Conservation (phyloP, 92 coral and sea anemone species). For the Umimayanthus chanpuru region DNA sequence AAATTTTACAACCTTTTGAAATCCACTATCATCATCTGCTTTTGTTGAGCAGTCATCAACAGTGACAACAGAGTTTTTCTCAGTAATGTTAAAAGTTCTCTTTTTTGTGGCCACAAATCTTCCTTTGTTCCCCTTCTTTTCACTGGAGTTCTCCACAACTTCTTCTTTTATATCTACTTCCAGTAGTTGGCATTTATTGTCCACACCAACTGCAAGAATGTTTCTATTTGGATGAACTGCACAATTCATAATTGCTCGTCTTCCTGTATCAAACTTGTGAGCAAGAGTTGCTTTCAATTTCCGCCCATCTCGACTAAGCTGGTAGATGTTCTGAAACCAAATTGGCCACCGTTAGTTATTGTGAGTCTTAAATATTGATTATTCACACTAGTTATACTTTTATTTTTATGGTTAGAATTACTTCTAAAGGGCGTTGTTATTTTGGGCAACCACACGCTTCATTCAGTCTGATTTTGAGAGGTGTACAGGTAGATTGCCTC, state of each 20-base stretch:
- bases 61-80: conserved; percentile 68
- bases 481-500: too few species aligned
- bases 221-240: conserved; percentile 83
- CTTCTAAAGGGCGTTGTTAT: too few species aligned
- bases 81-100: conserved; percentile 55
- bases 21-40: conserved; percentile 87
- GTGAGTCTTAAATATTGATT: not conserved
- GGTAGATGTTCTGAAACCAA: conserved; percentile 77
- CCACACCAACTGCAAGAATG: conserved; percentile 91
- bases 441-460: too few species aligned
- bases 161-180: conserved; percentile 80
- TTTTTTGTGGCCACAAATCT: conserved; percentile 68
- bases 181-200: conserved; percentile 91
- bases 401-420: too few species aligned
- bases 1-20: conserved; percentile 93
- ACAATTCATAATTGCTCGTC: conserved; percentile 95
- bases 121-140: conserved; percentile 70
- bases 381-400: not conserved
- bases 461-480: too few species aligned
- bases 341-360: not conserved
- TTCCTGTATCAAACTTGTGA: conserved; percentile 94
- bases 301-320: conserved; percentile 66
- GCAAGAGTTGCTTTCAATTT: conserved; percentile 78
- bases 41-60: conserved; percentile 61
- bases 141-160: conserved; percentile 55